Evolutionary conservation across 2,113 vertebrate species (phyloP).

Genomic region (Myiagra hebetior): DNA sequence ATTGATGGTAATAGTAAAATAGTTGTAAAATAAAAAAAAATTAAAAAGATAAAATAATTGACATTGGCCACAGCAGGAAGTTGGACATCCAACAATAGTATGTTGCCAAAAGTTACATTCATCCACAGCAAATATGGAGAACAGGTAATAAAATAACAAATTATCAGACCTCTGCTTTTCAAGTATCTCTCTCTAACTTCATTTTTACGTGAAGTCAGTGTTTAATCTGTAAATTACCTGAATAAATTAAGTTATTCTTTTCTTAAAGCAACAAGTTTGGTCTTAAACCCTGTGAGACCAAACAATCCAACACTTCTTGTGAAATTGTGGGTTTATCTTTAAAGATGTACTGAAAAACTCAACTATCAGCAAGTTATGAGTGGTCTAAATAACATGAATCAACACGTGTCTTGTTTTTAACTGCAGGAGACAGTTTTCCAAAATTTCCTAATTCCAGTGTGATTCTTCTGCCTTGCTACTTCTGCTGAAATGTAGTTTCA

Average conservation of each 20-base stretch:
- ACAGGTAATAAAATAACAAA: background rate
- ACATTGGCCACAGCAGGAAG: background rate
- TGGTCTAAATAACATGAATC: background rate
- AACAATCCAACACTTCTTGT: rapidly evolving
- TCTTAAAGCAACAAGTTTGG: background rate
- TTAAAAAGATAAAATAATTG: too few species aligned
- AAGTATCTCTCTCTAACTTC: background rate
- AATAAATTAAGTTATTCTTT: background rate
- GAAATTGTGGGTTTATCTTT: background rate
- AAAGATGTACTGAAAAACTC: background rate
- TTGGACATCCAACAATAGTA: background rate
- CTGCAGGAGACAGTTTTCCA: background rate
- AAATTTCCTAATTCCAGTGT: background rate
- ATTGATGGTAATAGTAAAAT: background rate
- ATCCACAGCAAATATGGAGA: background rate
- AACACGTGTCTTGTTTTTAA: background rate
- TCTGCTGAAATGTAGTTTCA: background rate
- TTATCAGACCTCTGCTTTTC: background rate
- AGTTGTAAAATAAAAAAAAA: background rate
- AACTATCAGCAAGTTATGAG: background rate
- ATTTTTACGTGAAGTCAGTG: background rate
- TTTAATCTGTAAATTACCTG: background rate
- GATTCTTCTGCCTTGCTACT: background rate
- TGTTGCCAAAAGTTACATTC: background rate
- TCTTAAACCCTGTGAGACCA: background rate